Conservation (phyloP, 2,113 vertebrate genomes). For the Notechis scutatus region DNA sequence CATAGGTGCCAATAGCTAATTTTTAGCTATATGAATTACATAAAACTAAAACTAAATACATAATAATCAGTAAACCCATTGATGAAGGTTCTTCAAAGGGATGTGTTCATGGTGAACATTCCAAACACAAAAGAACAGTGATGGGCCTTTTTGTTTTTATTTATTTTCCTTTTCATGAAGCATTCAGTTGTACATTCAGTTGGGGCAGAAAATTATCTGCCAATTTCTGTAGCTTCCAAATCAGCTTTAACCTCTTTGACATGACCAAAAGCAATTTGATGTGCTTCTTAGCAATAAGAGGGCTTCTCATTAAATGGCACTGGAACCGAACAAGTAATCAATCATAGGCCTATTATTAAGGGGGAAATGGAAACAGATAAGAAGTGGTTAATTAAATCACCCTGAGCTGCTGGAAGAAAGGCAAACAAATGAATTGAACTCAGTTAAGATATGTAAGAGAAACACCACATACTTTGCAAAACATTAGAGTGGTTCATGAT, state of each 20-base stretch:
- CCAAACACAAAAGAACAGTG: neutral
- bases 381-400: neutral
- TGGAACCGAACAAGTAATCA: neutral
- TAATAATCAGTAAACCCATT: neutral
- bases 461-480: neutral
- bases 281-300: neutral
- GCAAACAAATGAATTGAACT: neutral
- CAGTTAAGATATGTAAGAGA: neutral
- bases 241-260: neutral
- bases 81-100: neutral
- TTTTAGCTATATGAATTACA: neutral
- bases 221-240: neutral
- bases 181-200: neutral
- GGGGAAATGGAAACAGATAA: neutral
- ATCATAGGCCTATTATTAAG: neutral
- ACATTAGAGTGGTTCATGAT: neutral
- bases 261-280: no score
- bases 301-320: neutral
- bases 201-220: neutral
- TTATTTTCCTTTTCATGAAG: neutral
- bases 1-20: neutral
- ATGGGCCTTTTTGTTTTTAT: neutral
- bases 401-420: neutral
- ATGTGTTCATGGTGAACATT: neutral
- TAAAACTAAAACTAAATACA: neutral